Base-by-base conservation (phyloP, 2,888 invertebrate genomes). In the Metellina segmentata region DNA sequence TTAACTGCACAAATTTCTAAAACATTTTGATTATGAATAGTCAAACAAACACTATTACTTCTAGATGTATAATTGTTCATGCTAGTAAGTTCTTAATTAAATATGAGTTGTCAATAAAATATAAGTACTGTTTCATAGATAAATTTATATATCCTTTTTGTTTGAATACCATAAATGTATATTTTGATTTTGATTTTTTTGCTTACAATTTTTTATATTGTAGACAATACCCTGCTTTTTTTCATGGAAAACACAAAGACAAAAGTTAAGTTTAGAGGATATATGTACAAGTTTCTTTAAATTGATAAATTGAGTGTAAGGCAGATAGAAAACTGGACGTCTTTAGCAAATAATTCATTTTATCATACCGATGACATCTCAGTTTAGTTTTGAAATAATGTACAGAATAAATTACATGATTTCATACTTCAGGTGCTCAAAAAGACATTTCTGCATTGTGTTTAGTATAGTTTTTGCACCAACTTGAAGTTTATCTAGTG, bases 301-400 rank as follows among this genome's bases (percentile, higher is more conserved):
- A 87, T 69, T 87, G 8, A 87, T 20, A 87, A 53, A 78, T 51
- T 52, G 48, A 71, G 48, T 79, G 34, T 81, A 87, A 87, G 87
- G 87, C 87, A 72, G 81, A 87, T 81, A 79, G 53, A 78, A 83
- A 85, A 85, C 72, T 90, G 90, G 90, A 90, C 90, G 85, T 81
- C 53, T 81, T 81, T 16, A 72, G 48, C 61, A 81, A 90, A 79
- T 79, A 53, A 85, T 34, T 72, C 75, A 53, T 53, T 75, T n/a
- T 75, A 61, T 85, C 53, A 61, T 74, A 85, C 74, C 8, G n/a
- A 85, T 20, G 34, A 85, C 52, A 61, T 85, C 53, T 85, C 61
- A n/a, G 79, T 61, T 61, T 79, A 61, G 19, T 77, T 79, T 79
- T 79, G 16, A 70, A 70, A 51, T 75, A 75, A 75, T 74, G 34